phyloP scores from a whole-genome alignment of 1,140 invertebrate genomes.

The Orius laevigatus region DNA sequence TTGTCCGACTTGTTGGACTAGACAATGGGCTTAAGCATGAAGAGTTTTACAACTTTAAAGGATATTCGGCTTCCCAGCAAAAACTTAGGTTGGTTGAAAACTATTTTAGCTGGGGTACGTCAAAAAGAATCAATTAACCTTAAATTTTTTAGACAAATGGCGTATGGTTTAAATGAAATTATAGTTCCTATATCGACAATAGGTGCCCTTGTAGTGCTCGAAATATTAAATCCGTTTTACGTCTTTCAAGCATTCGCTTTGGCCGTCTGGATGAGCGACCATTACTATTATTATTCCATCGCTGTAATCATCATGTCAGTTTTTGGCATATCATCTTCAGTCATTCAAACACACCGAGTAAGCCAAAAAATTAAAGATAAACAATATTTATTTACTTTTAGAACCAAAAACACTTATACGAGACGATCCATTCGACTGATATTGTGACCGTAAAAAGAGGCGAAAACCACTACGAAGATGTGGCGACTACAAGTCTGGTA shows the following conservation, averaged over 20 bases:
- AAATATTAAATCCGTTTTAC: conserved; percentile 89
- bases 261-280: conserved; percentile 59
- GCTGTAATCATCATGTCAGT: conserved; percentile 77
- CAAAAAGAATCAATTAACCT: too few relatives aligned
- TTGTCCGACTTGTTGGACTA: conserved; percentile 44
- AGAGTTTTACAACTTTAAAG: conserved; percentile 39
- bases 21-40: conserved; percentile 40
- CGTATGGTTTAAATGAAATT: conserved; percentile 69
- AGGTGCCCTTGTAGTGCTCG: conserved; percentile 50
- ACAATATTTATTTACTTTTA: conserved; percentile 24
- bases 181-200: conserved; percentile 56
- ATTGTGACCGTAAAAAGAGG: conserved; percentile 36
- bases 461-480: conserved; percentile 25
- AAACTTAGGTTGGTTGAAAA: conserved; percentile 29
- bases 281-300: conserved; percentile 70
- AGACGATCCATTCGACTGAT: conserved; percentile 48
- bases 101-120: too few relatives aligned
- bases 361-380: conserved; percentile 15
- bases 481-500: conserved; percentile 48
- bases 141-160: conserved; percentile 48
- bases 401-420: conserved; percentile 54
- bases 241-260: conserved; percentile 85
- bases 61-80: conserved; percentile 36
- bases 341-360: conserved; percentile 70
- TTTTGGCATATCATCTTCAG: conserved; percentile 63